Evolutionary conservation across 2,113 vertebrate species (phyloP).

Genomic region (Hyperoodon ampullatus): DNA sequence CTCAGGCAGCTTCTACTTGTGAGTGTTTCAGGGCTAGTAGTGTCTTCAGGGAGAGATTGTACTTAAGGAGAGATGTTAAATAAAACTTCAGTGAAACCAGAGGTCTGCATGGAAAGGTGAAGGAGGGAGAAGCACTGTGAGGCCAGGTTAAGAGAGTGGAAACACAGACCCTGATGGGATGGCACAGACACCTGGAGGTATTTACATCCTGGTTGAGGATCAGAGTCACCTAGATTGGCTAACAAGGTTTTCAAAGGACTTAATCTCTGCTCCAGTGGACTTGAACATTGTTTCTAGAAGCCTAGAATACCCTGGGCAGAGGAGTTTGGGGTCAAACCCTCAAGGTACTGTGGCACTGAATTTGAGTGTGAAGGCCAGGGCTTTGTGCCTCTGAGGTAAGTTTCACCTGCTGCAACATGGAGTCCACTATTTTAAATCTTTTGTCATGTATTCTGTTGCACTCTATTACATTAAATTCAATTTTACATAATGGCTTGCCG

Average conservation of each 20-base stretch:
- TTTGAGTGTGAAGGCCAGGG: background rate
- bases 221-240: background rate
- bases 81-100: background rate
- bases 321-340: background rate
- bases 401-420: background rate
- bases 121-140: background rate
- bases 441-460: background rate
- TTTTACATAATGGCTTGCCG: background rate
- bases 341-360: background rate
- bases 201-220: background rate
- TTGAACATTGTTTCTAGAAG: background rate
- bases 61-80: background rate
- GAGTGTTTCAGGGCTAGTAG: background rate
- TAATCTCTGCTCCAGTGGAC: background rate
- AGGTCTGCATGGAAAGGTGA: background rate
- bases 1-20: background rate
- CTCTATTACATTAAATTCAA: background rate
- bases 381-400: background rate
- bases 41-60: background rate
- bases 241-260: background rate
- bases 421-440: background rate
- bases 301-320: background rate
- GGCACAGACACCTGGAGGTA: background rate
- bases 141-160: background rate
- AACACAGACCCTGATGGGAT: fast-evolving